These are phyloP conservation scores for Xestoiulus laeticollis DNA, from an alignment of 2,888 invertebrate species.

Conservation along the genomic window DNA sequence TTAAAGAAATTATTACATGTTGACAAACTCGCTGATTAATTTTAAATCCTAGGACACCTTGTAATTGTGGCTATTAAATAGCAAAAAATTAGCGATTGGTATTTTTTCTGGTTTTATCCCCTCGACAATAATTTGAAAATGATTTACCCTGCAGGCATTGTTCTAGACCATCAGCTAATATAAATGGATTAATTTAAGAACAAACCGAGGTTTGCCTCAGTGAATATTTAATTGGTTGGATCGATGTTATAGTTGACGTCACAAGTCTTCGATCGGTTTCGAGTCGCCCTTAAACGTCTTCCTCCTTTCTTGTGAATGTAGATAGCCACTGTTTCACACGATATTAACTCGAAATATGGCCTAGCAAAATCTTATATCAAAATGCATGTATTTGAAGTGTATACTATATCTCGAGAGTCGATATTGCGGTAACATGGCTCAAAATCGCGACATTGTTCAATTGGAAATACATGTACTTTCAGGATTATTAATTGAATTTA, in stretches of 20 bases:
- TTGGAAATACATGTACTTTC: neutral
- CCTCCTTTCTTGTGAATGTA: neutral
- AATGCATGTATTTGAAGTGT: neutral
- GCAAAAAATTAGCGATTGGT: too few relatives aligned
- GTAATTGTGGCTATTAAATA: neutral
- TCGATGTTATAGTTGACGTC: neutral
- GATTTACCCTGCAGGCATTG: neutral
- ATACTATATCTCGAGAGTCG: neutral
- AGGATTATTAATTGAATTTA: neutral
- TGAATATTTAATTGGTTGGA: constrained; percentile 4
- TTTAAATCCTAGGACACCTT: too few relatives aligned
- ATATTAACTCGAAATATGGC: neutral
- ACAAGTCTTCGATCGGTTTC: neutral
- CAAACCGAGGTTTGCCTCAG: neutral
- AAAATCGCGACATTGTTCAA: neutral
- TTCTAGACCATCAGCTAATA: neutral
- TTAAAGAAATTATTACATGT: too few relatives aligned
- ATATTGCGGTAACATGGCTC: neutral
- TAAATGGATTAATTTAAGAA: neutral
- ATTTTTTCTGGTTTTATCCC: neutral
- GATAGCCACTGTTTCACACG: neutral
- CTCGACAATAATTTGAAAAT: constrained; percentile 5
- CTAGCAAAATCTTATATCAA: neutral
- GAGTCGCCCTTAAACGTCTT: constrained; percentile 13
- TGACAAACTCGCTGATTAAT: too few relatives aligned